Base-by-base conservation (phyloP, 2,797 vertebrate genomes). In the Meriones psammophilus region DNA sequence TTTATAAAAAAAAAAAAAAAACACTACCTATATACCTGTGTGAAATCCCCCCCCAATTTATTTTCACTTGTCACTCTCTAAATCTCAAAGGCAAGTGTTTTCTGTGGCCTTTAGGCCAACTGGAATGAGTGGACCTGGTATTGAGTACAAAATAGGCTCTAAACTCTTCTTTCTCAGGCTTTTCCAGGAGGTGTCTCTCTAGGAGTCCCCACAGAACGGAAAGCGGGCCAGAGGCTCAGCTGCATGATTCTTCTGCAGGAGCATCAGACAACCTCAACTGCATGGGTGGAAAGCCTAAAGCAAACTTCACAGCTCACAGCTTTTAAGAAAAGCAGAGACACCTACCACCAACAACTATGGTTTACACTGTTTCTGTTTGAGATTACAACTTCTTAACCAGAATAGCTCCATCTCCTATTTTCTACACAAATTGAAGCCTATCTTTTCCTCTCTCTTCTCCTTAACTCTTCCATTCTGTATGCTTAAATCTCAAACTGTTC, bases 1-100 rank as follows among this genome's bases (percentile, higher is more conserved):
- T 93, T 79, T 10, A 74, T 22, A 26, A 24, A 86, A 86, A 88
- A 73, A n/a, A n/a, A n/a, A n/a, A n/a, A n/a, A n/a, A n/a, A n/a
- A n/a, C n/a, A 33, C 15, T 54, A 77, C 50, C 73, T 88, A 39
- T 56, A 79, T 39, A 54, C 15, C 33, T 69, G 0, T 60, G 50
- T 94, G 78, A 85, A 81, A 73, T 89, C 28, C 22, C 20, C 22
- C 20, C 36, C 17, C 5, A 36, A 20, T 79, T 80, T 58, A 80
- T 56, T 88, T 84, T 46, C 46, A 78, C 46, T 76, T 86, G 36
- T 76, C 36, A 69, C 56, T 84, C 50, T 42, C 20, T 69, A 90
- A 88, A 78, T 89, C n/a, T 85, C 71, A 77, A 91, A 62, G 28
- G 9, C 14, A 17, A 17, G 3, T 10, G 33, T 54, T 54, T 36